phyloP scores from a whole-genome alignment of 2,888 invertebrate species.

The Petrolisthes manimaculis region DNA sequence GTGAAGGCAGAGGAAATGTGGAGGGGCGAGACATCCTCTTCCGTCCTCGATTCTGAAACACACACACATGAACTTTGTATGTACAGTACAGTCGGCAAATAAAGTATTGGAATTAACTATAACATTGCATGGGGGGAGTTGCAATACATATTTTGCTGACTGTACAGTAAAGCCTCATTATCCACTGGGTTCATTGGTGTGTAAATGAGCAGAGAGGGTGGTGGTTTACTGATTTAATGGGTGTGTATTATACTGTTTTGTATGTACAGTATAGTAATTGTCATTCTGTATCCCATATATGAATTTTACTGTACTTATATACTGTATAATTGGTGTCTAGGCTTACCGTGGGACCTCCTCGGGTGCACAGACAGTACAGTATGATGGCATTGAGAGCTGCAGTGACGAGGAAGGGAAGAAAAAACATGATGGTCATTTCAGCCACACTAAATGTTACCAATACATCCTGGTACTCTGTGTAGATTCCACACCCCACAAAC shows the following conservation, averaged over 20 bases:
- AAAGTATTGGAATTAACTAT: not conserved
- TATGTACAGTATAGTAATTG: too few species aligned
- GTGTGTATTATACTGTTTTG: too few species aligned
- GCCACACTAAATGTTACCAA: conserved; percentile 74
- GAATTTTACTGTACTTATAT: too few species aligned
- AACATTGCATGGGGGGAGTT: too few species aligned
- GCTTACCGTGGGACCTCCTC: not conserved
- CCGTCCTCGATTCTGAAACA: not conserved
- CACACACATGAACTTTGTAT: not conserved
- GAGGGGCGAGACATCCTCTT: not conserved
- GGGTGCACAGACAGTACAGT: conserved; percentile 75
- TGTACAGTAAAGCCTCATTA: too few species aligned
- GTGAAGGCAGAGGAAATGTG: not conserved
- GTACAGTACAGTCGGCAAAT: not conserved
- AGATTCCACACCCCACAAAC: conserved; percentile 40
- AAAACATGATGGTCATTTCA: conserved; percentile 81
- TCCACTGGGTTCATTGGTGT: too few species aligned
- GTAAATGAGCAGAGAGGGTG: too few species aligned
- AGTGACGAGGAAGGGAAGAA: conserved; percentile 80
- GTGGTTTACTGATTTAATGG: too few species aligned
- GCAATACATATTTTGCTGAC: too few species aligned
- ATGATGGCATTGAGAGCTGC: conserved; percentile 81
- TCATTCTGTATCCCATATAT: too few species aligned
- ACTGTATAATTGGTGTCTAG: too few species aligned
- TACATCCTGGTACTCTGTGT: conserved; percentile 69